phyloP scores from a whole-genome alignment of 2,113 vertebrate genomes.

The Hippocampus mohnikei region DNA sequence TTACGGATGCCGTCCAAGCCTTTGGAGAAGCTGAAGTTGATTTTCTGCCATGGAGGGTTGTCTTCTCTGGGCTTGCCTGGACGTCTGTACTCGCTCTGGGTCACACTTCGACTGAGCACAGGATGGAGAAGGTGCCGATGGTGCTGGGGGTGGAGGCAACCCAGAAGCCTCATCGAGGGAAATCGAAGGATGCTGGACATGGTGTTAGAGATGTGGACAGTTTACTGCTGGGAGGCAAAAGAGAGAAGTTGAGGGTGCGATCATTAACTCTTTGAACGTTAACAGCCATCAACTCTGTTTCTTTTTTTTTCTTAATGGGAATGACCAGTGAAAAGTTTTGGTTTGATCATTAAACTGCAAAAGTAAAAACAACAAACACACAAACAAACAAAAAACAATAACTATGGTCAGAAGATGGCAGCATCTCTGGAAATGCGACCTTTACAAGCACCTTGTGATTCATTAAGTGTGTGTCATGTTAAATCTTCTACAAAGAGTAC shows the following conservation, averaged over 20 bases:
- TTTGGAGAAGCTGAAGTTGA: constrained; percentile 76
- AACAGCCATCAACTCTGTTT: no score
- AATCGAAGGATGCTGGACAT: constrained; percentile 43
- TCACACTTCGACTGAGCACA: constrained; percentile 36
- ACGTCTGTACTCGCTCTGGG: constrained; percentile 70
- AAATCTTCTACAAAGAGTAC: no score
- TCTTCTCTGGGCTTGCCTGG: constrained; percentile 71
- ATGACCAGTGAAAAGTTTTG: no score
- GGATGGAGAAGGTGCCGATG: not conserved
- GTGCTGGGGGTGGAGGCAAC: constrained; percentile 17
- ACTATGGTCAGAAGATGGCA: no score
- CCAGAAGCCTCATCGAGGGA: constrained; percentile 38
- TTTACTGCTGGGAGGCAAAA: constrained; percentile 20
- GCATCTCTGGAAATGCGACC: no score
- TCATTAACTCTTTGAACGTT: not conserved
- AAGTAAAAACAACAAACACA: no score
- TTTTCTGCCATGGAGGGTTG: constrained; percentile 64
- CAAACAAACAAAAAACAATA: no score
- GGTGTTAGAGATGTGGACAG: not conserved
- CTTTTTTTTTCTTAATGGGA: no score
- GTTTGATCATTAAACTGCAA: no score
- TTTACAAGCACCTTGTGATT: no score
- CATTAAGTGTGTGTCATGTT: no score
- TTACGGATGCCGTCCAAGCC: constrained; percentile 75
- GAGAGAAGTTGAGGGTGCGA: not conserved